phyloP scores from a whole-genome alignment of 1,140 invertebrate genomes.

The Pemphigus obesinymphae region DNA sequence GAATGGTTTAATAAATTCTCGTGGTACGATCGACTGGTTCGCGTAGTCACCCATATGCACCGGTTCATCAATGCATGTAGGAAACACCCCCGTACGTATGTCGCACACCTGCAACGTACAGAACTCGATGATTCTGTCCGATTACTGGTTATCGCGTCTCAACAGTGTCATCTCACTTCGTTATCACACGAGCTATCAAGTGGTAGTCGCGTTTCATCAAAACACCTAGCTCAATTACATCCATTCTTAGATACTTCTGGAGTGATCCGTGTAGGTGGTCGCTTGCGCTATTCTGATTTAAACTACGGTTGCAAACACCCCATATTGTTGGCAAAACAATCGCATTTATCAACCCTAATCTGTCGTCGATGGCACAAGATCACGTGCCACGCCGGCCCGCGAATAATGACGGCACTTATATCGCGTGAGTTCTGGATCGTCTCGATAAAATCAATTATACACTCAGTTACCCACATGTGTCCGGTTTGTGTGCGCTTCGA shows the following conservation, averaged over 20 bases:
- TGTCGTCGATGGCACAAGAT: not conserved
- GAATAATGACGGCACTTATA: not conserved
- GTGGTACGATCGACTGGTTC: not conserved
- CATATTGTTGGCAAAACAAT: not conserved
- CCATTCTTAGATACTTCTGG: not conserved
- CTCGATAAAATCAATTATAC: not conserved
- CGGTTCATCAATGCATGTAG: not conserved
- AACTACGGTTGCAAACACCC: not conserved
- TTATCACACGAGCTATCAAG: not conserved
- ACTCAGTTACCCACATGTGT: not conserved
- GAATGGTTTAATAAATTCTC: not conserved
- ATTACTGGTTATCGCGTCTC: not conserved
- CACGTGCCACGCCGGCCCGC: not conserved
- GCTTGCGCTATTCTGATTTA: not conserved
- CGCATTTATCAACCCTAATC: not conserved
- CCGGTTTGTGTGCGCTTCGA: conserved; percentile 44
- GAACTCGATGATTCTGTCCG: not conserved
- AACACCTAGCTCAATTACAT: not conserved
- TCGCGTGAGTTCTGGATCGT: not conserved
- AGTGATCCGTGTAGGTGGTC: not conserved
- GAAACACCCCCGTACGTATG: not conserved
- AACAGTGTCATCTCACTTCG: not conserved
- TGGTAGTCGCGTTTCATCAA: not conserved
- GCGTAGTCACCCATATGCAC: not conserved
- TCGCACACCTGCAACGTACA: not conserved